phyloP scores from a whole-genome alignment of 1,140 invertebrate genomes.

The Drosophila seguyi region DNA sequence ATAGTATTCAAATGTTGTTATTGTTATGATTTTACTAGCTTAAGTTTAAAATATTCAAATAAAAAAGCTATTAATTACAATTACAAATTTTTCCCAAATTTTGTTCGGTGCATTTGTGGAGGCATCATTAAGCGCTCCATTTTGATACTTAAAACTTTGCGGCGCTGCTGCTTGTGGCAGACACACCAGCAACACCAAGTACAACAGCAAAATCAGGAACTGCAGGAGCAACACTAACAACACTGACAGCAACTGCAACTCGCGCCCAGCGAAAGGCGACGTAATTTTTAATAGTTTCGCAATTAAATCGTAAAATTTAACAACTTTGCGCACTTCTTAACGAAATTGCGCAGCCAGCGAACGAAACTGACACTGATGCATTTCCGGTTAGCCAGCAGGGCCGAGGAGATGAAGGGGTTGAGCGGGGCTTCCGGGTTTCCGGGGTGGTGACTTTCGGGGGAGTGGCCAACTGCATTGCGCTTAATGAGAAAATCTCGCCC shows the following conservation, averaged over 20 bases:
- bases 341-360: conserved; percentile 63
- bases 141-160: conserved; percentile 81
- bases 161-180: conserved; percentile 40
- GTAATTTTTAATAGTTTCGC: conserved; percentile 84
- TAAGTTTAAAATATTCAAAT: too few relatives aligned
- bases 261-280: conserved; percentile 65
- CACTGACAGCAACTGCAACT: conserved; percentile 35
- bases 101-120: conserved; percentile 58
- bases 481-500: conserved; percentile 57
- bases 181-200: conserved; percentile 19
- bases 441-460: conserved; percentile 1
- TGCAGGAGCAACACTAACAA: conserved; percentile 15
- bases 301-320: conserved; percentile 85
- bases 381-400: conserved; percentile 66
- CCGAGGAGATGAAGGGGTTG: conserved; percentile 17
- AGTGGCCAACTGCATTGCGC: conserved; percentile 46
- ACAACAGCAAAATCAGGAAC: conserved; percentile 23
- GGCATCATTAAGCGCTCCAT: conserved; percentile 79
- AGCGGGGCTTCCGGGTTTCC: not conserved
- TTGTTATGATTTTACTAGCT: too few relatives aligned
- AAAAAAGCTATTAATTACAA: too few relatives aligned
- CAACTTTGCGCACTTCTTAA: conserved; percentile 84
- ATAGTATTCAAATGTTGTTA: too few relatives aligned
- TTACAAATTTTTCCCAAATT: not conserved
- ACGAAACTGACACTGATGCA: conserved; percentile 80